Conservation (phyloP, 2,113 vertebrate genomes). For the Puntigrus tetrazona region DNA sequence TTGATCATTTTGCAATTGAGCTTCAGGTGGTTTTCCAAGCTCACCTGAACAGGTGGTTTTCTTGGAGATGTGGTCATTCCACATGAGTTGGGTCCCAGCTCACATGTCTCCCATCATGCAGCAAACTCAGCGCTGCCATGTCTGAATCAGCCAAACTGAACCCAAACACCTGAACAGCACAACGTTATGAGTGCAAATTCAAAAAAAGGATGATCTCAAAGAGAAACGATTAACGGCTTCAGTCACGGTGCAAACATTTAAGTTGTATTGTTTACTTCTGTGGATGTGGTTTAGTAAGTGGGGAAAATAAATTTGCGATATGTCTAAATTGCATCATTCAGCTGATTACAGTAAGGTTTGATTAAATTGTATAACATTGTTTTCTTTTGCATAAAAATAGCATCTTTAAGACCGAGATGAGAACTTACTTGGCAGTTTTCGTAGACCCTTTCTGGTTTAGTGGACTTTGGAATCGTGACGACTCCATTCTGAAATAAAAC, state of each 20-base stretch:
- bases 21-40: neutral
- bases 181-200: neutral
- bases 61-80: constrained; percentile 61
- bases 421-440: constrained; percentile 80
- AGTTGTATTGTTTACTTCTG: neutral
- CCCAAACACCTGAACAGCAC: constrained; percentile 73
- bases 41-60: constrained; percentile 27
- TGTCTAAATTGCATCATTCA: neutral
- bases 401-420: neutral
- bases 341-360: neutral
- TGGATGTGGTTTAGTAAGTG: neutral
- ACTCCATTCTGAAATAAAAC: constrained; percentile 73
- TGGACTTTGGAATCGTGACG: constrained; percentile 83
- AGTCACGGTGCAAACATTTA: neutral
- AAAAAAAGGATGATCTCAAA: constrained; percentile 39
- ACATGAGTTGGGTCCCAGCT: constrained; percentile 80
- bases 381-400: neutral
- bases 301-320: neutral
- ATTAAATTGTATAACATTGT: neutral
- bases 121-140: constrained; percentile 71
- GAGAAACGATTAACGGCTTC: neutral
- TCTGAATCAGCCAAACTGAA: constrained; percentile 75
- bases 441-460: constrained; percentile 73
- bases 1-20: neutral
- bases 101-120: constrained; percentile 83